Evolutionary conservation across 2,113 vertebrate species (phyloP).

Genomic region (Aramus guarauna): DNA sequence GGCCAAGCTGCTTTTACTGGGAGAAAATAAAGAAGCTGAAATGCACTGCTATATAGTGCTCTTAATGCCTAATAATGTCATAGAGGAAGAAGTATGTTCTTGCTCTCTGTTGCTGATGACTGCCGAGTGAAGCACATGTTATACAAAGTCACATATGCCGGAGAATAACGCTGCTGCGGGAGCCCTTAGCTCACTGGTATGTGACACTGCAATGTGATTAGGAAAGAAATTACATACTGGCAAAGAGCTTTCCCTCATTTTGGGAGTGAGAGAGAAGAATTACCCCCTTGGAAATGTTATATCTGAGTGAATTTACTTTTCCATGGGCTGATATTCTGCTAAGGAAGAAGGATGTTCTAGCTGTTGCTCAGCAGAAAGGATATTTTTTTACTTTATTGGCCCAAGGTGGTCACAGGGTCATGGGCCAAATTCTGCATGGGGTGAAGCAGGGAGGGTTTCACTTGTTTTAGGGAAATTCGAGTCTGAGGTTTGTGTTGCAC

Average conservation of each 20-base stretch:
- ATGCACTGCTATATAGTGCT: constrained; percentile 60
- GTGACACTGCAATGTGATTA: constrained; percentile 70
- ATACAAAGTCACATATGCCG: constrained; percentile 62
- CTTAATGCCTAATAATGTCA: constrained; percentile 70
- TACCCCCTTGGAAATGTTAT: constrained; percentile 46
- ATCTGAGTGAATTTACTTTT: constrained; percentile 56
- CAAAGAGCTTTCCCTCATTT: constrained; percentile 54
- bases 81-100: constrained; percentile 63
- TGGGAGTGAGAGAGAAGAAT: constrained; percentile 49
- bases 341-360: constrained; percentile 39
- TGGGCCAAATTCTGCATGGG: background rate
- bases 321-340: constrained; percentile 29
- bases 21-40: constrained; percentile 68
- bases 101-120: constrained; percentile 64
- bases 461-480: background rate
- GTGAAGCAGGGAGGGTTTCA: background rate
- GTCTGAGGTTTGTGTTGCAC: background rate
- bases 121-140: constrained; percentile 52
- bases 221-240: constrained; percentile 63
- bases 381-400: background rate
- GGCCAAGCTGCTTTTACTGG: constrained; percentile 68
- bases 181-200: constrained; percentile 68
- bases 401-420: background rate
- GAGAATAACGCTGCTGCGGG: constrained; percentile 52
- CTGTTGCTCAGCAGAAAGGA: background rate